phyloP scores from a whole-genome alignment of 2,797 vertebrate species.

The Pangasius sanitwongsei region DNA sequence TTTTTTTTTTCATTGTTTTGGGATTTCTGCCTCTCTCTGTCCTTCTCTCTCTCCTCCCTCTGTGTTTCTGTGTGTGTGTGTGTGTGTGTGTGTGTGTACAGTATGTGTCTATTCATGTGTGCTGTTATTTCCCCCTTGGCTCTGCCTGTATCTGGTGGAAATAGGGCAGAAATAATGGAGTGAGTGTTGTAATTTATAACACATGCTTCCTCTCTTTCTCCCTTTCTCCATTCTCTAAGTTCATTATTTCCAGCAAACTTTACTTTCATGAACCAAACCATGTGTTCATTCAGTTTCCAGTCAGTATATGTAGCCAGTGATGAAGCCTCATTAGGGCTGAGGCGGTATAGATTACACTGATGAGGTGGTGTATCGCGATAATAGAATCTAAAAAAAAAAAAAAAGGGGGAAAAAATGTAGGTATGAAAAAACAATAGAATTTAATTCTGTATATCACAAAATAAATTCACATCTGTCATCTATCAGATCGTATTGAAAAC shows the following conservation, averaged over 20 bases:
- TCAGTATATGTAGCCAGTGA: no score
- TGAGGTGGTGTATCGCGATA: background rate
- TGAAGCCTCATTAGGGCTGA: background rate
- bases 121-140: slow-evolving; percentile 63
- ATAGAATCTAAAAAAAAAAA: background rate
- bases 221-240: background rate
- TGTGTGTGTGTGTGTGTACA: background rate
- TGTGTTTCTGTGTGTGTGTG: background rate
- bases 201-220: background rate
- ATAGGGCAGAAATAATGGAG: slow-evolving; percentile 73
- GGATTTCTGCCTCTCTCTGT: background rate
- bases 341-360: background rate
- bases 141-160: slow-evolving; percentile 66
- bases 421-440: background rate
- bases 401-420: background rate
- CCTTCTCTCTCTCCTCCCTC: background rate
- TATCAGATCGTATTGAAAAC: background rate
- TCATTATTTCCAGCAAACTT: background rate
- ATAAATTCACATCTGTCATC: background rate
- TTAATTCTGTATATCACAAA: background rate
- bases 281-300: slow-evolving; percentile 2
- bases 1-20: background rate
- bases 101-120: slow-evolving; percentile 49
- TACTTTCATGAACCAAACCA: slow-evolving; percentile 9
- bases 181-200: slow-evolving; percentile 17